Evolutionary conservation across 2,888 invertebrate species (phyloP), one percentile per base, ranked within the genome.

Genomic region (Drosophila hamatofila): DNA sequence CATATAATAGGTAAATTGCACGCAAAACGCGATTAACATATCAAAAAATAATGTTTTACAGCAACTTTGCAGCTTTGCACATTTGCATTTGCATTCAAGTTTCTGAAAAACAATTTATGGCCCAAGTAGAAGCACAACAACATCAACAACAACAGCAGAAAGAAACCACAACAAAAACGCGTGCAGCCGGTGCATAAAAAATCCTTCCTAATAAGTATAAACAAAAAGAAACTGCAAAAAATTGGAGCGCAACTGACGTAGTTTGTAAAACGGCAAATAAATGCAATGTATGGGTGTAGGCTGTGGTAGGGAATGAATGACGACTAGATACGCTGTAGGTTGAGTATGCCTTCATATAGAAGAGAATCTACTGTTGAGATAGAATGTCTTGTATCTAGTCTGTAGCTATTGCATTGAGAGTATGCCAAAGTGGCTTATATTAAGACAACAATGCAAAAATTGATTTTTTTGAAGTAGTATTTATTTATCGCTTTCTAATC

Each of bases 1-100:
- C 81, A 72, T 76, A 81, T 90, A 90, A 91, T 83, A 86, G 69
- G 81, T 80, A 83, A 91, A 82, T 91, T 81, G 89, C 88, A 88
- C 90, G 89, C 82, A 70, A 61, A 63, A 56, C 73, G 64, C 86
- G 81, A 83, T 86, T 89, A 86, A 88, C 86, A 86, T 88, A 88
- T 87, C 85, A 87, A 87, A 85, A 68, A 66, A 69, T 69, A 83
- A 66, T 86, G 83, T 85, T 84, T 83, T 67, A 81, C 84, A 80
- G 74, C 79, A 77, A 79, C 70, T 84, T 88, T 87, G 58, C 72
- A 78, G 69, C 66, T 74, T 66, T 67, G 54, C 63, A 49, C 69
- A 60, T 65, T 74, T 60, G 69, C 78, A 81, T 68, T 83, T 72
- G 60, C 74, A 67, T 79, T 86, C 73, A 83, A 81, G 74, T 83